Percentiles rank a stretch among this genome's conserved stretches.
Conservation (phyloP, 92 coral and sea anemone species). For the Desmophyllum pertusum region DNA sequence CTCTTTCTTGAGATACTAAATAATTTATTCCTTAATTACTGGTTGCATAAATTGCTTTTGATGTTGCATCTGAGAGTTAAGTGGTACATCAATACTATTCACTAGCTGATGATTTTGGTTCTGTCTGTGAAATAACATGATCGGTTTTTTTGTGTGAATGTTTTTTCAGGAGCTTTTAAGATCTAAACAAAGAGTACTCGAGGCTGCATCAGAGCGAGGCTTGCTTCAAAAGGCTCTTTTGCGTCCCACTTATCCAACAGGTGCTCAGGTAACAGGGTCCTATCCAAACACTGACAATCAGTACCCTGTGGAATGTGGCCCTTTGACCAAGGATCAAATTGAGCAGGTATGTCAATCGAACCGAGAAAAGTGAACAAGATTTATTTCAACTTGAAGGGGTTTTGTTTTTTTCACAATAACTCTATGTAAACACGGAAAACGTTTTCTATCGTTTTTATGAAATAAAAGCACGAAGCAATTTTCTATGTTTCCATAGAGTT, state of each 20-base stretch:
- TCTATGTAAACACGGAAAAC: too few species aligned
- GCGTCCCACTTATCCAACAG: constrained; percentile 38
- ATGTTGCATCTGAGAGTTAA: too few species aligned
- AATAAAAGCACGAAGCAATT: too few species aligned
- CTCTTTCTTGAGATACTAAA: too few species aligned
- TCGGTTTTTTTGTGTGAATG: background rate
- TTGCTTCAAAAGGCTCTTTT: constrained; percentile 58
- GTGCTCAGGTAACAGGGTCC: constrained; percentile 70
- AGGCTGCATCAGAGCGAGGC: constrained; percentile 68
- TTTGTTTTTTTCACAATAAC: too few species aligned
- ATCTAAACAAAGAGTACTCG: constrained; percentile 54
- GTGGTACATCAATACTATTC: too few species aligned
- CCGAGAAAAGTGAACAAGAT: background rate
- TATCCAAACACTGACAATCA: constrained; percentile 87
- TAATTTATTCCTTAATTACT: too few species aligned
- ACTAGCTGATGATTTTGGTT: background rate
- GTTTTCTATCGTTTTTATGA: too few species aligned
- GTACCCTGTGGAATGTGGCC: constrained; percentile 68
- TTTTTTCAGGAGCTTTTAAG: constrained; percentile 53
- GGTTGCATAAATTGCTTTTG: too few species aligned
- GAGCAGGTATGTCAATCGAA: constrained; percentile 55
- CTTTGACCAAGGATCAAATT: constrained; percentile 72
- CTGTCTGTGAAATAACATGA: too few species aligned
- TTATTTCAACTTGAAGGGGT: background rate
- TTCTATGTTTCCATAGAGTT: too few species aligned